Percentiles rank a stretch among this genome's conserved stretches.
These are phyloP conservation scores for Napeogenes inachia DNA, from an alignment of 2,888 invertebrate species.

Conservation along the genomic window DNA sequence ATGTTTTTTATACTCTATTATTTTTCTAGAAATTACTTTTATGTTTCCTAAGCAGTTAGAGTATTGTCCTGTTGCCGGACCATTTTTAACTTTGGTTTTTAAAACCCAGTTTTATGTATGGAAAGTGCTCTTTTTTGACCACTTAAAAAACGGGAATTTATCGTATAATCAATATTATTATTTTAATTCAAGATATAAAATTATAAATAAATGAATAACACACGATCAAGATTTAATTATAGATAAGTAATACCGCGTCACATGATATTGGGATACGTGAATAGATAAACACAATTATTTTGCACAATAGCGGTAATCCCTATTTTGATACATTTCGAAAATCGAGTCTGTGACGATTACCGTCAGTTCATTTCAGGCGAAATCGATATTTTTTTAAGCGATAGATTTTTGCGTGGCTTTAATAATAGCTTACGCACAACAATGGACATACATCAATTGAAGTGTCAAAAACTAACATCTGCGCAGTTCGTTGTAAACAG, in stretches of 20 bases:
- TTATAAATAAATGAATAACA: conserved; percentile 48
- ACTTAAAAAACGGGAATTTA: no score
- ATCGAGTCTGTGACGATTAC: conserved; percentile 52
- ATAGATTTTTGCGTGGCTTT: conserved; percentile 62
- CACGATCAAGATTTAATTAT: conserved; percentile 73
- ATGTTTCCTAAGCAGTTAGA: no score
- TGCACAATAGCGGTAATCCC: conserved; percentile 69
- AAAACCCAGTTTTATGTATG: no score
- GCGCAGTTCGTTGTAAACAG: conserved; percentile 71
- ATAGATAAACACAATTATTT: conserved; percentile 76
- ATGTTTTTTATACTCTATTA: no score
- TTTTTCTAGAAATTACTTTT: no score
- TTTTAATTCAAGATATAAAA: conserved; percentile 43
- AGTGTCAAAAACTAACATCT: conserved; percentile 78
- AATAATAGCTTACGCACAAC: conserved; percentile 62
- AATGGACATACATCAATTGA: conserved; percentile 74
- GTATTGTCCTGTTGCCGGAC: no score
- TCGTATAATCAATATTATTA: no score
- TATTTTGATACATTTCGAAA: conserved; percentile 59
- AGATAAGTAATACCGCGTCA: conserved; percentile 73
- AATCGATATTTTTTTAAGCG: conserved; percentile 59
- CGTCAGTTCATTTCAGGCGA: conserved; percentile 55
- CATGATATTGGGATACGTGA: conserved; percentile 73
- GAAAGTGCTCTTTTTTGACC: no score
- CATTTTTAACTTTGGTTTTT: no score